Evolutionary conservation across 2,888 invertebrate genomes (phyloP), one percentile per base, ranked within the genome.

Genomic region (Oscheius sp.): DNA sequence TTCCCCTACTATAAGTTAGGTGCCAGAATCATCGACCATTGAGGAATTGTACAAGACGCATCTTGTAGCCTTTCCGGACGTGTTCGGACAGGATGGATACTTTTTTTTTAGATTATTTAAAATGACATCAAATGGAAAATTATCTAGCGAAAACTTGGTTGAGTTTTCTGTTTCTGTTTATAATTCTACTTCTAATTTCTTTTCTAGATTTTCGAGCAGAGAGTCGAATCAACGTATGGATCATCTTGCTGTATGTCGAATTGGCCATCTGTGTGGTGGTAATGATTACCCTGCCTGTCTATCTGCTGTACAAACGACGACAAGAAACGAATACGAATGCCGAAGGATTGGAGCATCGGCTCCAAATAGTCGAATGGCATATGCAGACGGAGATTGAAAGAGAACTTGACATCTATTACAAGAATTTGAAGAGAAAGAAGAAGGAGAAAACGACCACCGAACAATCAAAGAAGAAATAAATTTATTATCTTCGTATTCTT

Each of bases 341-440:
- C 28, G 50, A 50, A 9, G n/a, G 12, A 12, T 24, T 56, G 59
- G 59, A 59, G 28, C 59, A 59, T 59, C 41, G 30, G 5, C 44
- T 59, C 44, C 20, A 14, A 26, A 30, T 44, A 4, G 59, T 59
- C 17, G 28, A 24, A 8, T 59, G 59, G 59, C 59, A 59, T 24
- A 26, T 59, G 41, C 44, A 59, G 28, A 28, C 26, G 44, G 59
- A 59, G 44, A 59, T 59, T n/a, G 44, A 44, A 24, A 59, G 28
- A 14, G n/a, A 59, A 26, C 41, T 44, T 2, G 2, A 17, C 33
- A 32, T 33, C 33, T 56, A 36, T 26, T 17, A 24, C 22, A 56
- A 33, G 56, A 38, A 56, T 22, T 26, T 33, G 36, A 9, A 22
- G 32, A 1, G 14, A 14, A 36, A 33, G 36, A 56, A 33, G 22